Evolutionary conservation across 1,140 invertebrate species (phyloP).

Genomic region (Campodea augens): DNA sequence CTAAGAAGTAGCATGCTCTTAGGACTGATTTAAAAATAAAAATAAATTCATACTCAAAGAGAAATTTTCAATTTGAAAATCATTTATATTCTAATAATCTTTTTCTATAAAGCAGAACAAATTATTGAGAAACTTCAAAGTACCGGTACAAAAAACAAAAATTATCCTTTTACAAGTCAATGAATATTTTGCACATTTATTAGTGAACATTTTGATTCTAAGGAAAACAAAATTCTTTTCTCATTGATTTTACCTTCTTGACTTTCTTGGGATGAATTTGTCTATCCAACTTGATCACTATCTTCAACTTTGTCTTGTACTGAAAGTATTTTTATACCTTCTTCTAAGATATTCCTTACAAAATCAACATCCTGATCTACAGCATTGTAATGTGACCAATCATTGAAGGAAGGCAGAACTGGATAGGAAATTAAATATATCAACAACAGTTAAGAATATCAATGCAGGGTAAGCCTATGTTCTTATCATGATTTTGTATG

Average conservation of each 20-base stretch:
- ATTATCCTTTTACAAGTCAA: background rate
- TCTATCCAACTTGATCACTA: constrained; percentile 37
- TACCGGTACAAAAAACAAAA: background rate
- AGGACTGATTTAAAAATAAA: too few relatives aligned
- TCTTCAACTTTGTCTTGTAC: constrained; percentile 34
- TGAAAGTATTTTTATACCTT: constrained; percentile 51
- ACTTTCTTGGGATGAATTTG: constrained; percentile 62
- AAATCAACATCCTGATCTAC: constrained; percentile 60
- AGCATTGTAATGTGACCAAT: constrained; percentile 55
- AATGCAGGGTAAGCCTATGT: too few relatives aligned
- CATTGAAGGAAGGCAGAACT: constrained; percentile 45
- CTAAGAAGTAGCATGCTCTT: too few relatives aligned
- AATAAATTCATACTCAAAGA: too few relatives aligned
- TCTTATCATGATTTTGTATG: too few relatives aligned
- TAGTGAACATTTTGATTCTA: background rate
- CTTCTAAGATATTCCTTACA: constrained; percentile 54
- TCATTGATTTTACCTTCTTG: constrained; percentile 45
- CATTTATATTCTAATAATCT: background rate
- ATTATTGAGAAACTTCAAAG: background rate
- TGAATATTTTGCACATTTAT: background rate
- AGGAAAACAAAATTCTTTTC: background rate
- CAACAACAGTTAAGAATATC: too few relatives aligned
- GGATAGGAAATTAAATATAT: constrained; percentile 13
- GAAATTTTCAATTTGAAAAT: background rate
- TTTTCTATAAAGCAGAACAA: background rate